phyloP scores from a whole-genome alignment of 1,140 invertebrate genomes.

The Pseudomyrmex sp. region DNA sequence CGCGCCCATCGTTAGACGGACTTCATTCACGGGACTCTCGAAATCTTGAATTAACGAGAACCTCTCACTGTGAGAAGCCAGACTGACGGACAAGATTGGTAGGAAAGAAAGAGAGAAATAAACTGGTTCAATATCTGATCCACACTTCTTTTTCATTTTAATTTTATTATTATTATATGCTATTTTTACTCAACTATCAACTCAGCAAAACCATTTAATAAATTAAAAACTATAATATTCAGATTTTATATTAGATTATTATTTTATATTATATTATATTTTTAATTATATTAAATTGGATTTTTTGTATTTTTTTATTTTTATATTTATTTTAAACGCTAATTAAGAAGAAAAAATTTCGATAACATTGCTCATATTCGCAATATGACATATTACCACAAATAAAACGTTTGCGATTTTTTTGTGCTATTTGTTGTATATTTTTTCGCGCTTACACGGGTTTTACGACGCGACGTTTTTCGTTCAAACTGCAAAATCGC shows the following conservation, averaged over 20 bases:
- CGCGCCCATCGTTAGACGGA: constrained; percentile 63
- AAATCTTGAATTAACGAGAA: constrained; percentile 65
- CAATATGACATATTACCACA: not conserved
- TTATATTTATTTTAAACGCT: too few relatives aligned
- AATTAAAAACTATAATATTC: not conserved
- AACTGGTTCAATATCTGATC: not conserved
- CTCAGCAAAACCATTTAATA: not conserved
- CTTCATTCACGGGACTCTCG: constrained; percentile 63
- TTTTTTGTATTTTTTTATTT: too few relatives aligned
- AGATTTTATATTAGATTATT: not conserved
- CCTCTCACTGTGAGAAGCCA: constrained; percentile 21
- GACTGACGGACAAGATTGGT: not conserved
- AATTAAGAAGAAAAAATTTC: not conserved
- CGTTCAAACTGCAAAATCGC: constrained; percentile 73
- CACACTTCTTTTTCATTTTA: not conserved
- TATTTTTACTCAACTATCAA: not conserved
- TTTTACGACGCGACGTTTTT: constrained; percentile 62
- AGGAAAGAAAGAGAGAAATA: not conserved
- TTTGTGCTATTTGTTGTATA: constrained; percentile 57
- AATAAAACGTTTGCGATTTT: constrained; percentile 59
- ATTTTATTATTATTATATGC: not conserved
- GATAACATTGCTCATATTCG: constrained; percentile 14
- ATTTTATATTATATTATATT: constrained; percentile 2
- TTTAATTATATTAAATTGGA: not conserved
- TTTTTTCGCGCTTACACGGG: constrained; percentile 44